Conservation (phyloP, 2,113 vertebrate genomes). For the Ginglymostoma cirratum region DNA sequence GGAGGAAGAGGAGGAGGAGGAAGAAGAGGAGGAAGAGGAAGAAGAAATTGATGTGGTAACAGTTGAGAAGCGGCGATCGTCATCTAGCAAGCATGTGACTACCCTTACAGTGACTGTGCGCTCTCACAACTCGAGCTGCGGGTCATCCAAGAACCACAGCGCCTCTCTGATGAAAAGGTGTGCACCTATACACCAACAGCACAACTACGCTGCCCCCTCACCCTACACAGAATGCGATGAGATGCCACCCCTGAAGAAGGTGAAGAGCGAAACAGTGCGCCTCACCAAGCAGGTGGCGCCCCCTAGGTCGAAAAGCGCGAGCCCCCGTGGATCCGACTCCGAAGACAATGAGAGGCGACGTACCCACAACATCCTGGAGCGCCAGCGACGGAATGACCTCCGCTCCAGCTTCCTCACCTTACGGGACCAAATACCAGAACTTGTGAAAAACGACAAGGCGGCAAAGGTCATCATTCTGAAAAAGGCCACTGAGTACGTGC, state of each 20-base stretch:
- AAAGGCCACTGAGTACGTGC: constrained; percentile 91
- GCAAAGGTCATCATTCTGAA: constrained; percentile 97
- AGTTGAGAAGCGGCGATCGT: constrained; percentile 78
- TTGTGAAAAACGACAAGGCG: constrained; percentile 90
- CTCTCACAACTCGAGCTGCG: constrained; percentile 49
- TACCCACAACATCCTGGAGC: constrained; percentile 96
- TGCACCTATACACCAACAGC: constrained; percentile 92
- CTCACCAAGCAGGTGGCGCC: constrained; percentile 58
- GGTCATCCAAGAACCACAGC: constrained; percentile 55
- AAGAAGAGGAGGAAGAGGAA: constrained; percentile 82
- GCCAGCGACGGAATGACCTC: constrained; percentile 94
- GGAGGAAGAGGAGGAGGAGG: constrained; percentile 70
- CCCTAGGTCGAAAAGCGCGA: constrained; percentile 70
- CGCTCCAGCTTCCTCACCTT: constrained; percentile 90
- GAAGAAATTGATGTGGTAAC: constrained; percentile 95
- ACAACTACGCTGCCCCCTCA: constrained; percentile 93
- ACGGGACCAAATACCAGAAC: constrained; percentile 92
- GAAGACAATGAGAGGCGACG: constrained; percentile 92
- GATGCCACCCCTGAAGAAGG: constrained; percentile 73
- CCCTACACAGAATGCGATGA: constrained; percentile 79
- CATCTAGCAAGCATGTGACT: constrained; percentile 58
- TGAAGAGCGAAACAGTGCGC: constrained; percentile 62
- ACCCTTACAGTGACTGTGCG: constrained; percentile 65
- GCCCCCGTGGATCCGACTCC: constrained; percentile 82
- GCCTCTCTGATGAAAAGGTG: constrained; percentile 87